Evolutionary conservation across 1,140 invertebrate genomes (phyloP).

Genomic region (Euura lappo): DNA sequence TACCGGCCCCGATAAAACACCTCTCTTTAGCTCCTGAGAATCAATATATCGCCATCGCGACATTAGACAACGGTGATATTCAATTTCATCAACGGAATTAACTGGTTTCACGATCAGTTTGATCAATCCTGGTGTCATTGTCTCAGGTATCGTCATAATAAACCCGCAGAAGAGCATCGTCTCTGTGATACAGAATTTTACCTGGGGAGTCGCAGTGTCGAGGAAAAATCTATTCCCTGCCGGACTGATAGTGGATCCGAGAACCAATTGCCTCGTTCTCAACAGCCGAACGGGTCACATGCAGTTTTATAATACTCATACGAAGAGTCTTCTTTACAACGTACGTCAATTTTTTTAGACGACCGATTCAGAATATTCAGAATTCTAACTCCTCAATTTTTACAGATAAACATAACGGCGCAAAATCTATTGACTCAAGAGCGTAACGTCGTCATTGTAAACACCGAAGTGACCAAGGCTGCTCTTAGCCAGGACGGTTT

Average conservation of each 20-base stretch:
- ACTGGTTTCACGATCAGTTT: neutral
- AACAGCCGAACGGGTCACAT: constrained; percentile 81
- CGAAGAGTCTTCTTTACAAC: constrained; percentile 75
- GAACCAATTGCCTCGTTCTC: constrained; percentile 71
- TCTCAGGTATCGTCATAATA: constrained; percentile 71
- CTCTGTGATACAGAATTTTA: constrained; percentile 73
- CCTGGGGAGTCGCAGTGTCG: constrained; percentile 61
- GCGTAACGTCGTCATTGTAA: constrained; percentile 64
- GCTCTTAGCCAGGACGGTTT: constrained; percentile 70
- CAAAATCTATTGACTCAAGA: constrained; percentile 76
- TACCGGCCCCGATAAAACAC: constrained; percentile 73
- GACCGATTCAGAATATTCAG: too few species aligned
- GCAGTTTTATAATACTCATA: constrained; percentile 78
- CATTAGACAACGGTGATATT: constrained; percentile 73
- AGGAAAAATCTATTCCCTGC: constrained; percentile 64
- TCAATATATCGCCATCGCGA: constrained; percentile 69
- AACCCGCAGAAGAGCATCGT: constrained; percentile 65
- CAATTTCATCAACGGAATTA: neutral
- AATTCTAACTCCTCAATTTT: constrained; percentile 7
- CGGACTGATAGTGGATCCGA: constrained; percentile 72
- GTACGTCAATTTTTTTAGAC: constrained; percentile 59
- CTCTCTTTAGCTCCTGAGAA: constrained; percentile 73
- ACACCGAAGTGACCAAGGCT: constrained; percentile 73
- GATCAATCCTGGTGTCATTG: neutral
- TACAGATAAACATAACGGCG: constrained; percentile 77